Evolutionary conservation across 2,113 vertebrate genomes (phyloP), one percentile per base, ranked within the genome.

Genomic region (Zosterops borbonicus): DNA sequence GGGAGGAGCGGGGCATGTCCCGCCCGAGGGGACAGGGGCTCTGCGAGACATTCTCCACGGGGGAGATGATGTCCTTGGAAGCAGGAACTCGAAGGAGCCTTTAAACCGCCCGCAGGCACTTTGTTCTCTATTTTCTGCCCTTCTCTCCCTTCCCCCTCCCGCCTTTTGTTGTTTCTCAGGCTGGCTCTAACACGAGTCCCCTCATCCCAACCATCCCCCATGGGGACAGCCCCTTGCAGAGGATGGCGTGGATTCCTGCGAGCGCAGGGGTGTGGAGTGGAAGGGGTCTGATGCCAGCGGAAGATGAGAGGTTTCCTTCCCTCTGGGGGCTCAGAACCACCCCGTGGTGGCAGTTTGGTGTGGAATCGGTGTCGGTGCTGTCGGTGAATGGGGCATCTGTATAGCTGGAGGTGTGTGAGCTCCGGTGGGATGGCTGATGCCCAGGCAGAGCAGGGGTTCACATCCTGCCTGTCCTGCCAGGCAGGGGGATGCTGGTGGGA

Each of bases 91-190:
- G 8, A 44, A 64, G 91, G 65, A 60, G 71, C 47, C n/a, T 89
- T 94, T 68, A 82, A 78, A 82, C 35, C 5, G 2, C 67, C 78
- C 18, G 3, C 4, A 15, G 87, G 82, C 71, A 21, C 67, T 90
- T 91, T 46, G 44, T 89, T 91, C 65, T 95, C 23, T 31, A 1
- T 76, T 91, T 83, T 79, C 83, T 64, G 63, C 70, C 75, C 47
- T 91, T 52, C 41, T 63, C 28, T 94, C 81, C 89, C 70, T 95
- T 89, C 82, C 93, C 82, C 74, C 87, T 89, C 69, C 21, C 0
- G 49, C 89, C 76, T 84, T 94, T 89, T 95, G 81, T 96, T 52
- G 14, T 91, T 82, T 84, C 41, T 74, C 60, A 49, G 44, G 83
- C 73, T 88, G 88, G 50, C 33, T 92, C 14, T 68, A 15, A 3